These are phyloP conservation scores for Nesometra sesokonis DNA, from an alignment of 35 echinoderm and acorn worm genomes.

Conservation along the genomic window DNA sequence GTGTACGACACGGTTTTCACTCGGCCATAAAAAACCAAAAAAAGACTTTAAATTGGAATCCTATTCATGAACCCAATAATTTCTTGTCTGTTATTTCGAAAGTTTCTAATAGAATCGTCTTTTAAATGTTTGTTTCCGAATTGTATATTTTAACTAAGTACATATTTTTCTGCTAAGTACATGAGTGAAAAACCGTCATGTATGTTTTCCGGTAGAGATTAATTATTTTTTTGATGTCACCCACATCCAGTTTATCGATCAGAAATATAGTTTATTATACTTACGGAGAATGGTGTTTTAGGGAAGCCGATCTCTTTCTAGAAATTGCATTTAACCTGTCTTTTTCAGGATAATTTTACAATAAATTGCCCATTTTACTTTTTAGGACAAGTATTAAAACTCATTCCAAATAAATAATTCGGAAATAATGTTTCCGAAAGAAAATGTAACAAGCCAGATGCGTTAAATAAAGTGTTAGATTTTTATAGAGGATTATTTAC, in stretches of 20 bases:
- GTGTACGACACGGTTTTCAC: background rate
- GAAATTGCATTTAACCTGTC: background rate
- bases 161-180: background rate
- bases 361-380: background rate
- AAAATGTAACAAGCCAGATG: background rate
- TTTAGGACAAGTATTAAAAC: background rate
- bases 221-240: background rate
- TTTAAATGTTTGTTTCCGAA: background rate
- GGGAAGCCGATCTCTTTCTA: background rate
- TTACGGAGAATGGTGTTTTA: background rate
- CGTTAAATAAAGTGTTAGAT: background rate
- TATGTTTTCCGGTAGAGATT: background rate
- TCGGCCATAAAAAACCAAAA: too few relatives aligned
- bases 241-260: background rate
- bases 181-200: background rate
- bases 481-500: background rate
- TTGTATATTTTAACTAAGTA: background rate
- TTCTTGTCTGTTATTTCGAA: background rate
- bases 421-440: background rate
- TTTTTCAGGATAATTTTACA: background rate
- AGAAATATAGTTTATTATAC: background rate
- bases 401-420: background rate
- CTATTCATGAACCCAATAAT: background rate
- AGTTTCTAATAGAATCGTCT: background rate
- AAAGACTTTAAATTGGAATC: background rate